These are phyloP conservation scores for Helarctos malayanus DNA, from an alignment of 2,797 vertebrate species.

Conservation along the genomic window DNA sequence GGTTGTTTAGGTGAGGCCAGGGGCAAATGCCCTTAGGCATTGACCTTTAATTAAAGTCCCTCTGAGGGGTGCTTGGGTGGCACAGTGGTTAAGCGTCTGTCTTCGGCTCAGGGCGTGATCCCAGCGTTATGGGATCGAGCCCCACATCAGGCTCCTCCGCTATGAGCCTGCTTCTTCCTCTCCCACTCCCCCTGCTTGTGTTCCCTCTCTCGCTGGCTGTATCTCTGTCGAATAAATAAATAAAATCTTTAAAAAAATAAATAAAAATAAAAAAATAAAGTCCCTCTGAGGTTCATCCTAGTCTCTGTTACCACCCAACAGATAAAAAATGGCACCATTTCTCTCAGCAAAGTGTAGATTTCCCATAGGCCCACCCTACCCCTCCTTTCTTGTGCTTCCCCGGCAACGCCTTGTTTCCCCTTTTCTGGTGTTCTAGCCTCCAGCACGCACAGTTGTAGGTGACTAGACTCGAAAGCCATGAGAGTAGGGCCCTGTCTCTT, in stretches of 20 bases:
- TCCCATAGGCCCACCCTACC: not conserved
- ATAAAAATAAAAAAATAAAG: too few relatives aligned
- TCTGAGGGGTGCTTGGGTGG: not conserved
- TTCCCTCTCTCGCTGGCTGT: too few relatives aligned
- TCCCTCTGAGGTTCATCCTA: not conserved
- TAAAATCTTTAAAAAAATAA: too few relatives aligned
- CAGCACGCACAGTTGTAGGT: not conserved
- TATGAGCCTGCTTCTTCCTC: too few relatives aligned
- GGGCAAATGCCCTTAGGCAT: not conserved
- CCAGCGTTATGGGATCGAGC: too few relatives aligned
- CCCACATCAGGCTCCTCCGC: too few relatives aligned
- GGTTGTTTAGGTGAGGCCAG: not conserved
- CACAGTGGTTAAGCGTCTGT: too few relatives aligned
- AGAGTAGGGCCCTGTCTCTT: not conserved
- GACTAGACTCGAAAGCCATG: not conserved
- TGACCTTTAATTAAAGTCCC: not conserved
- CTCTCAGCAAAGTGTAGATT: not conserved
- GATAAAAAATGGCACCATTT: not conserved
- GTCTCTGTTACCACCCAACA: not conserved
- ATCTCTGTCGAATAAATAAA: too few relatives aligned
- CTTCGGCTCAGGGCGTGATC: too few relatives aligned
- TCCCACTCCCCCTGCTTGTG: too few relatives aligned
- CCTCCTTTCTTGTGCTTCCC: not conserved
- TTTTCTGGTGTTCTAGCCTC: not conserved
- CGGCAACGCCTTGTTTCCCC: not conserved